phyloP scores from a whole-genome alignment of 2,888 invertebrate genomes.

The Temnothorax ravouxi region DNA sequence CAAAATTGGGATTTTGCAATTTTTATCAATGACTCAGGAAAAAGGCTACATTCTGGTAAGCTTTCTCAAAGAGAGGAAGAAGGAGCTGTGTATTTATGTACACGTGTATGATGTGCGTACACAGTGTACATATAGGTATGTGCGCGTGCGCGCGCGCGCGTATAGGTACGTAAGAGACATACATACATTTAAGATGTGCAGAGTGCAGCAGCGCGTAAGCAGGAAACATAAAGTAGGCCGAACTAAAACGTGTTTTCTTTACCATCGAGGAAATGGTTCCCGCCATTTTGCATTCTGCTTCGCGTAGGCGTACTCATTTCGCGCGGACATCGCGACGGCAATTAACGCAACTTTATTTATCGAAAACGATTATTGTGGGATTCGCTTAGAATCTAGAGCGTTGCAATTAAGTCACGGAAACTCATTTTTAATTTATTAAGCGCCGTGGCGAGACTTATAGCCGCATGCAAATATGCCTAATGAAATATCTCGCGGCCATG shows the following conservation, averaged over 20 bases:
- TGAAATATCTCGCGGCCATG: conserved; percentile 17
- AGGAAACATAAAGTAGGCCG: conserved; percentile 44
- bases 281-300: conserved; percentile 42
- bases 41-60: not conserved
- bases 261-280: conserved; percentile 1
- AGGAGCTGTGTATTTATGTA: no score
- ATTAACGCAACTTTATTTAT: conserved; percentile 51
- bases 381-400: conserved; percentile 43
- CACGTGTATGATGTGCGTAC: no score
- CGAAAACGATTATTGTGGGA: conserved; percentile 38
- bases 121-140: no score
- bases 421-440: conserved; percentile 40
- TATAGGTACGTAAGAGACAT: not conserved
- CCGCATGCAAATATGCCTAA: conserved; percentile 29
- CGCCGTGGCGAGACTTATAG: conserved; percentile 22
- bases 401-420: conserved; percentile 43
- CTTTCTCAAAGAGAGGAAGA: not conserved
- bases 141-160: not conserved
- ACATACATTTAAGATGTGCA: not conserved
- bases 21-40: not conserved
- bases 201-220: not conserved
- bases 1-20: not conserved
- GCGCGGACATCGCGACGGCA: conserved; percentile 32
- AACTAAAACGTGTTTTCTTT: conserved; percentile 41
- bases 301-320: conserved; percentile 50